These are phyloP conservation scores for Podocnemis expansa DNA, from an alignment of 2,113 vertebrate species.

Conservation along the genomic window DNA sequence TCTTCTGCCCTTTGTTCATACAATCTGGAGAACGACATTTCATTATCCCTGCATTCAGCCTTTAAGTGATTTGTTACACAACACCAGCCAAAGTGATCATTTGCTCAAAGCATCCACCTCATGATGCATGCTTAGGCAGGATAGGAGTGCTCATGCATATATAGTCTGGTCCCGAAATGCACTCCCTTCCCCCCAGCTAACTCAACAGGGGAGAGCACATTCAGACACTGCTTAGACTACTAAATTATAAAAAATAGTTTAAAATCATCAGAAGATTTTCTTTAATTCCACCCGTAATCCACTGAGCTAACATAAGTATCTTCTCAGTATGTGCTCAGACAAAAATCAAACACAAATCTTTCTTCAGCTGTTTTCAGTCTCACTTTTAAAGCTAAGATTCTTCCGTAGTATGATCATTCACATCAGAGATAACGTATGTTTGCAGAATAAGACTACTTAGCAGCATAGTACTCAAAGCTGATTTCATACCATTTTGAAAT, in stretches of 20 bases:
- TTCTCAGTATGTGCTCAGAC: background rate
- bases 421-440: background rate
- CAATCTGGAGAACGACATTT: too few species aligned
- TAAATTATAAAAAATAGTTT: background rate
- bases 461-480: background rate
- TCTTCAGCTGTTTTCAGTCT: background rate
- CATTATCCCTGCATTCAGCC: too few species aligned
- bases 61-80: too few species aligned
- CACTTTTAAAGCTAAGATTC: background rate
- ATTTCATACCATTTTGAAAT: background rate
- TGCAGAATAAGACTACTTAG: slow-evolving; percentile 1
- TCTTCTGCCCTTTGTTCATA: too few species aligned
- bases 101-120: too few species aligned
- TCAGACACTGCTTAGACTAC: background rate
- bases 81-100: too few species aligned
- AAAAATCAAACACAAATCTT: background rate
- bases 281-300: background rate
- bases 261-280: background rate
- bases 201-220: too few species aligned
- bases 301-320: background rate
- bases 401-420: background rate
- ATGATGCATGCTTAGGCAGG: too few species aligned
- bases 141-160: too few species aligned
- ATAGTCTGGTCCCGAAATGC: too few species aligned
- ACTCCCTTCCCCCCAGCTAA: too few species aligned